Evolutionary conservation across 2,888 invertebrate genomes (phyloP), one percentile per base, ranked within the genome.

Genomic region (Idaea straminata): DNA sequence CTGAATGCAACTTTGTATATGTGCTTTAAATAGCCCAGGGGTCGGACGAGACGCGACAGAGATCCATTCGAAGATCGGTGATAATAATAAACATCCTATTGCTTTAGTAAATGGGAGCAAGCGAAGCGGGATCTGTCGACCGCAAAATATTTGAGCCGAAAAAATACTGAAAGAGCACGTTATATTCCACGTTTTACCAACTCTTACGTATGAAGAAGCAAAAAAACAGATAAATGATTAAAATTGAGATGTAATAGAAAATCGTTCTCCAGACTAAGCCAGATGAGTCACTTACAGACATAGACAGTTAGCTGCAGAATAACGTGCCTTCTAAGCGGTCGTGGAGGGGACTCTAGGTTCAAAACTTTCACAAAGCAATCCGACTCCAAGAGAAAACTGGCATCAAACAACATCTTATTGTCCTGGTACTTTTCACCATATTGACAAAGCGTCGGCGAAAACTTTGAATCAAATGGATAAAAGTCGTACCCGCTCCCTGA

Each of bases 281-380:
- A 10, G 13, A 13, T 10, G 47, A 47, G 47, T 13, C 5, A 7
- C 36, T 47, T 47, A 13, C 3, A 7, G 47, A 47, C 25, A 25
- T 47, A 47, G 47, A 10, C 47, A 13, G 13, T 47, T 47, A 47
- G 3, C 10, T 10, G 47, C 13, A 13, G 47, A 10, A 13, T 47
- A 47, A 10, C 36, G 10, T 36, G 36, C 36, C 47, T 5, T 47
- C 47, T 4, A 47, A 47, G 10, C 13, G 47, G 7, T 10, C 61
- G 62, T 74, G 75, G 78, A 72, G 73, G 80, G 80, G 81, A 77
- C 74, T 70, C 72, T 72, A 70, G 70, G 77, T 83, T 82, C 84
- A 84, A 87, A 83, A 90, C 91, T 91, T 91, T 91, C 91, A 86
- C 90, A 81, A 77, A 72, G 75, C 77, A 75, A 47, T 10, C 10